Conservation (phyloP, 2,888 invertebrate species). For the Oeneis ivallda region DNA sequence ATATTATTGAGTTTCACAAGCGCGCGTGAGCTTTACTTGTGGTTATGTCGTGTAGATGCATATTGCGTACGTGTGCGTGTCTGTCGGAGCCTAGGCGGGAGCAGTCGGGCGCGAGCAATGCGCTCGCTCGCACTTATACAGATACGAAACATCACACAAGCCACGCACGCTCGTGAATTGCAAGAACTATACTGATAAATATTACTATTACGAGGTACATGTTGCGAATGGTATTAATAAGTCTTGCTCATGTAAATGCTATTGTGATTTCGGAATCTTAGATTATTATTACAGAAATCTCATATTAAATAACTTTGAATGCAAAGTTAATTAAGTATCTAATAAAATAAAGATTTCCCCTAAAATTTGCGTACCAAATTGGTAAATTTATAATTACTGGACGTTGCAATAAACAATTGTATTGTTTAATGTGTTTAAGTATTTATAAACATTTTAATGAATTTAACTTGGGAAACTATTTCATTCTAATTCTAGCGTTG, state of each 20-base stretch:
- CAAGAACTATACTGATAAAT: no score
- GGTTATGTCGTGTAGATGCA: no score
- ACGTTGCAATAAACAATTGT: neutral
- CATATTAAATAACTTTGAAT: neutral
- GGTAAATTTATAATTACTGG: no score
- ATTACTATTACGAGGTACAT: neutral
- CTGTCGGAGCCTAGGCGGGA: no score
- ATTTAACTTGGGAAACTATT: neutral
- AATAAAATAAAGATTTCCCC: neutral
- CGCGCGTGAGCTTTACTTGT: no score
- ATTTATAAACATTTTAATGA: neutral
- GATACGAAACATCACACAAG: no score
- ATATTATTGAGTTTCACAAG: no score
- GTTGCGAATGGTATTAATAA: slow-evolving; percentile 4
- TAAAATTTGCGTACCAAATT: no score
- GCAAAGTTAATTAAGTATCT: neutral
- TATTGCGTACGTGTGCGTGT: no score
- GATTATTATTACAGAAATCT: neutral
- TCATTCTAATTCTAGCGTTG: neutral
- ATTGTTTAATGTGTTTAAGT: neutral
- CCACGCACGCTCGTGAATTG: no score
- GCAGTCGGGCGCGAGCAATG: no score
- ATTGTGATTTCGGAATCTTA: slow-evolving; percentile 14
- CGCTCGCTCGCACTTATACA: no score
- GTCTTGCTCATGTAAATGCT: slow-evolving; percentile 9